Conservation (phyloP, 2,888 invertebrate species). For the Thymelicus sylvestris region DNA sequence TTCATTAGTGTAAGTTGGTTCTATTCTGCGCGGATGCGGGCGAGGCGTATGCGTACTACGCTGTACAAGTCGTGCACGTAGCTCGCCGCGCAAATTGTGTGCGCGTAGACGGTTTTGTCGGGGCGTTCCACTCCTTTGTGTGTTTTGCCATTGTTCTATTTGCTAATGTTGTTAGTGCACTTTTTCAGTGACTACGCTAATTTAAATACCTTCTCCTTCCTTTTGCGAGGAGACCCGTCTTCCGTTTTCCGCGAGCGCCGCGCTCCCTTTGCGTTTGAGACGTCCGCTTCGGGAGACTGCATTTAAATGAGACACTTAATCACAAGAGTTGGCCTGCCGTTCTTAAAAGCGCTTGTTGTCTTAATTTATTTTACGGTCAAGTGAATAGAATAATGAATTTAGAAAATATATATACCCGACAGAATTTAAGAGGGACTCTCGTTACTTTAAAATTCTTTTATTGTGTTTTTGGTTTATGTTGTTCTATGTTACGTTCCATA, state of each 20-base stretch:
- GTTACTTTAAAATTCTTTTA: not conserved
- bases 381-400: slow-evolving; percentile 30
- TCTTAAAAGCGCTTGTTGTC: slow-evolving; percentile 78
- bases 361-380: slow-evolving; percentile 62
- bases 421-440: not conserved
- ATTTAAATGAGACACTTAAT: slow-evolving; percentile 85
- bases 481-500: too few species aligned
- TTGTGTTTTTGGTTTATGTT: not conserved
- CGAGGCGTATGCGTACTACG: slow-evolving; percentile 43
- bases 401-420: slow-evolving; percentile 3
- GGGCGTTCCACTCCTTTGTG: slow-evolving; percentile 73
- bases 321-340: slow-evolving; percentile 78
- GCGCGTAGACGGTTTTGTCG: slow-evolving; percentile 60
- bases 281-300: slow-evolving; percentile 79
- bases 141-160: slow-evolving; percentile 75
- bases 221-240: slow-evolving; percentile 81
- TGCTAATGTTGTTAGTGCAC: slow-evolving; percentile 84
- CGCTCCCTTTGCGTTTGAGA: slow-evolving; percentile 81
- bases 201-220: slow-evolving; percentile 82
- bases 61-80: slow-evolving; percentile 40
- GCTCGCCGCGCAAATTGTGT: slow-evolving; percentile 43
- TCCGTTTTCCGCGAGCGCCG: slow-evolving; percentile 80
- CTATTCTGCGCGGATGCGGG: slow-evolving; percentile 46
- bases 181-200: slow-evolving; percentile 83
- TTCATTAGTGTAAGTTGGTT: slow-evolving; percentile 51